Conservation (phyloP, 92 coral and sea anemone species). For the Epizoanthus illoricatus region DNA sequence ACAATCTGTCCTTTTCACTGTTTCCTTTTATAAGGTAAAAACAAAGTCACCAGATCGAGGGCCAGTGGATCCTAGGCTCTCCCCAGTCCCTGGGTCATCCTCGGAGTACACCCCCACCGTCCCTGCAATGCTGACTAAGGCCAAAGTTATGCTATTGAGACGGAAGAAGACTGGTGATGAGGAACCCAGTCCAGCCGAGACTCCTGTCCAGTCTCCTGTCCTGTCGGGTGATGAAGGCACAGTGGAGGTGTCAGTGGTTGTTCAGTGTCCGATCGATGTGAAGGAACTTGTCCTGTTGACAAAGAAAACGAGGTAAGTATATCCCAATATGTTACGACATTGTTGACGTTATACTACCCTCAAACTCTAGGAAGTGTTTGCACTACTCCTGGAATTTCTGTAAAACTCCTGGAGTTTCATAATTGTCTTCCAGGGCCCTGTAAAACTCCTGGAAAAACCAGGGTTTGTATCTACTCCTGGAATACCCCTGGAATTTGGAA, state of each 20-base stretch:
- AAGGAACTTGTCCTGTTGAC: slow-evolving; percentile 46
- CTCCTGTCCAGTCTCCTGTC: background rate
- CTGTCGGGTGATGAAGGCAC: slow-evolving; percentile 12
- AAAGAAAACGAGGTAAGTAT: slow-evolving; percentile 47
- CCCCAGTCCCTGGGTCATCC: too few species aligned
- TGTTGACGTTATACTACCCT: background rate
- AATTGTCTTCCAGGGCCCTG: too few species aligned
- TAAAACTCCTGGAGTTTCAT: too few species aligned
- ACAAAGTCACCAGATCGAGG: too few species aligned
- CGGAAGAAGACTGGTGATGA: slow-evolving; percentile 8
- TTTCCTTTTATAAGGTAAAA: too few species aligned
- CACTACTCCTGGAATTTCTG: too few species aligned
- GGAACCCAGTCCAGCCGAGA: slow-evolving; percentile 20
- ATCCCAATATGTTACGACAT: background rate
- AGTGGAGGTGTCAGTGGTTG: slow-evolving; percentile 11
- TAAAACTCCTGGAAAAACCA: too few species aligned
- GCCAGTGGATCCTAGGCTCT: too few species aligned
- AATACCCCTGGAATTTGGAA: too few species aligned
- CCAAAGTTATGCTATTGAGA: slow-evolving; percentile 58
- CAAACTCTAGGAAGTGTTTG: too few species aligned
- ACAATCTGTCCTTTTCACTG: too few species aligned
- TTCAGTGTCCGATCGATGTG: slow-evolving; percentile 49
- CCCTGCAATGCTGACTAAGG: slow-evolving; percentile 72
- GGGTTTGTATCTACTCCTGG: too few species aligned
- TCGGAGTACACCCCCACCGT: slow-evolving; percentile 50